Evolutionary conservation across 2,888 invertebrate genomes (phyloP).

Genomic region (Brachynemurus nebulosus): DNA sequence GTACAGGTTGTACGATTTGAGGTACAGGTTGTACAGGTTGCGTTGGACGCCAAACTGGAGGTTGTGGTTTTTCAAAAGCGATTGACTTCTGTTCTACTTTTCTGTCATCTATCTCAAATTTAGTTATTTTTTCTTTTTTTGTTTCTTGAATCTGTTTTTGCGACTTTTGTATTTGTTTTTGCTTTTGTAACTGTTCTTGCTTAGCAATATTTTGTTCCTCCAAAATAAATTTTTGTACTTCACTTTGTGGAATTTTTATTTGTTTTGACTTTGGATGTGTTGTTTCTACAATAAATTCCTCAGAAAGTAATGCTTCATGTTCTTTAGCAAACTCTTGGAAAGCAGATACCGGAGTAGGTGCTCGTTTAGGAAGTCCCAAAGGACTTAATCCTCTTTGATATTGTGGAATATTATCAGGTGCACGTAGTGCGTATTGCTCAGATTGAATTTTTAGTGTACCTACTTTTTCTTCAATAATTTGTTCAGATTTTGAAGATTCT

Average conservation of each 20-base stretch:
- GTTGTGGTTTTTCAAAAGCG: not conserved
- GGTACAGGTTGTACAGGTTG: not conserved
- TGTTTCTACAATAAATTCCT: not conserved
- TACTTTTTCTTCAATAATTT: constrained; percentile 22
- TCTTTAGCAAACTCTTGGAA: not conserved
- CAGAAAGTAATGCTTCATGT: not conserved
- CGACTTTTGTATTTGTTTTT: no score
- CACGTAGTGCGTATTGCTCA: constrained; percentile 36
- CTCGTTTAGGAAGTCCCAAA: constrained; percentile 10
- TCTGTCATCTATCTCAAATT: no score
- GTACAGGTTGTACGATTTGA: no score
- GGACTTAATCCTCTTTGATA: constrained; percentile 40
- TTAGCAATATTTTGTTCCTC: no score
- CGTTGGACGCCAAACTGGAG: not conserved
- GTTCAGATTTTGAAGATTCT: constrained; percentile 3
- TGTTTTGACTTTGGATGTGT: no score
- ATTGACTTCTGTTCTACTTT: no score
- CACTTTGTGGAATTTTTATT: no score
- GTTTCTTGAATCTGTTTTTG: no score
- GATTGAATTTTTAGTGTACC: constrained; percentile 23
- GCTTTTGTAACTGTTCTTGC: no score
- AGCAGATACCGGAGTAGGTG: not conserved
- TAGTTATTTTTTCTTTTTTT: no score
- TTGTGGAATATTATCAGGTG: constrained; percentile 42
- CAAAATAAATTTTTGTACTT: no score